Percentiles rank a stretch among this genome's conserved stretches.
Evolutionary conservation across 2,113 vertebrate species (phyloP).

Genomic region (Climacteris rufus): DNA sequence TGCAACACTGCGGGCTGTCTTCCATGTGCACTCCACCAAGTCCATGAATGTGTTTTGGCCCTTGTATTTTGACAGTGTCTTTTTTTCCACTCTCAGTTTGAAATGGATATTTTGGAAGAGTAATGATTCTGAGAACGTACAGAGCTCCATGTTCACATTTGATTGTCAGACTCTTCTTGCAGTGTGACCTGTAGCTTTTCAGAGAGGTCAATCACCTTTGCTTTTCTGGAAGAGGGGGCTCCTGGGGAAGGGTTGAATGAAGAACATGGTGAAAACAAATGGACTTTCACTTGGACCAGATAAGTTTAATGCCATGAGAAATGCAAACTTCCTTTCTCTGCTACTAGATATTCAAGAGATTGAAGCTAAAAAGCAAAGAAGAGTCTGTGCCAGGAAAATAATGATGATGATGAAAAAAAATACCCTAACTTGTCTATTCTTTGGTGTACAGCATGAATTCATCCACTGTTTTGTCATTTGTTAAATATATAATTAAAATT

Average conservation of each 20-base stretch:
- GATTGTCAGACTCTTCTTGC: background rate
- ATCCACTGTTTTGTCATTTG: slow-evolving; percentile 56
- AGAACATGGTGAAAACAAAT: slow-evolving; percentile 8
- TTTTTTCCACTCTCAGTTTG: background rate
- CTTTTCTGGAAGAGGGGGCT: background rate
- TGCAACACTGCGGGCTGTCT: background rate
- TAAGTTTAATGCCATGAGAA: background rate
- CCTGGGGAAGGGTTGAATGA: background rate
- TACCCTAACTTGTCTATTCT: background rate
- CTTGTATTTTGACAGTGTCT: background rate
- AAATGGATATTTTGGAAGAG: background rate
- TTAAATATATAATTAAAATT: slow-evolving; percentile 55
- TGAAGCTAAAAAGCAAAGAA: slow-evolving; percentile 19
- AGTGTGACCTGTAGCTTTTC: background rate
- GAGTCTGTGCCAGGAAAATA: background rate
- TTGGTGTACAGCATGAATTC: slow-evolving; percentile 49
- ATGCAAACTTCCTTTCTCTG: background rate
- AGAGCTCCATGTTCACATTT: background rate
- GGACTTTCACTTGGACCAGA: background rate
- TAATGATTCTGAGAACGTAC: background rate
- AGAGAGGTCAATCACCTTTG: background rate
- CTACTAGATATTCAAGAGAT: background rate
- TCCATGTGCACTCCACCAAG: background rate
- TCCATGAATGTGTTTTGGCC: background rate
- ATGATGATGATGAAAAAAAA: background rate